These are phyloP conservation scores for Heterodera carotae DNA, from an alignment of 1,140 invertebrate genomes.

Conservation along the genomic window DNA sequence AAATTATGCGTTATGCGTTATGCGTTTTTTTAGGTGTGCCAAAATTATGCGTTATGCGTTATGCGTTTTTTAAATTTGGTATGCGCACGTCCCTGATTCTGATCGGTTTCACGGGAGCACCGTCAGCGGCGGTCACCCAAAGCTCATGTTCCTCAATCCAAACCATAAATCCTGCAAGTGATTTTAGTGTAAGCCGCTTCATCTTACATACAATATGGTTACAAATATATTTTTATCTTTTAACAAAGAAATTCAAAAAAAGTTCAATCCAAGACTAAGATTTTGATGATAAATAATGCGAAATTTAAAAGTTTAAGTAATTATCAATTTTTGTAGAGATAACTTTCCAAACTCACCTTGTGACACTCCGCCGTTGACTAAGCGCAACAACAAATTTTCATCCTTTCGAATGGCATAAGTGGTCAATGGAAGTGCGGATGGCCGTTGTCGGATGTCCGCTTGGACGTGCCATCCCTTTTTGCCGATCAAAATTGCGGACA, in stretches of 20 bases:
- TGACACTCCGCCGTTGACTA: slow-evolving; percentile 65
- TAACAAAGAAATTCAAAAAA: no score
- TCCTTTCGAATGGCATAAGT: slow-evolving; percentile 31
- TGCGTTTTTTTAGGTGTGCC: no score
- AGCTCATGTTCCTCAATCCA: slow-evolving; percentile 58
- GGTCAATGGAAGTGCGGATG: slow-evolving; percentile 38
- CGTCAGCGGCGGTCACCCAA: slow-evolving; percentile 58
- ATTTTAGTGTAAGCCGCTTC: no score
- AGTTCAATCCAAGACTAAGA: no score
- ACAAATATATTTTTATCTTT: no score
- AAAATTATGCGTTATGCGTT: no score
- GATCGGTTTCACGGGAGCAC: slow-evolving; percentile 53
- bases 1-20: no score
- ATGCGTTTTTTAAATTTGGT: no score
- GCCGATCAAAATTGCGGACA: slow-evolving; percentile 56
- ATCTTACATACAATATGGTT: no score
- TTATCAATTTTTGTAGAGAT: no score
- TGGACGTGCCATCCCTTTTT: slow-evolving; percentile 61
- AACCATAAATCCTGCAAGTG: slow-evolving; percentile 47
- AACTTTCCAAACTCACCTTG: slow-evolving; percentile 31
- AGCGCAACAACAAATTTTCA: slow-evolving; percentile 49
- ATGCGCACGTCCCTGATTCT: no score
- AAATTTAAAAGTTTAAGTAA: no score
- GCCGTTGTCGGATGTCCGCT: slow-evolving; percentile 51
- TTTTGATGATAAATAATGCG: not conserved